phyloP scores from a whole-genome alignment of 2,888 invertebrate species.

The Orthosia incerta region DNA sequence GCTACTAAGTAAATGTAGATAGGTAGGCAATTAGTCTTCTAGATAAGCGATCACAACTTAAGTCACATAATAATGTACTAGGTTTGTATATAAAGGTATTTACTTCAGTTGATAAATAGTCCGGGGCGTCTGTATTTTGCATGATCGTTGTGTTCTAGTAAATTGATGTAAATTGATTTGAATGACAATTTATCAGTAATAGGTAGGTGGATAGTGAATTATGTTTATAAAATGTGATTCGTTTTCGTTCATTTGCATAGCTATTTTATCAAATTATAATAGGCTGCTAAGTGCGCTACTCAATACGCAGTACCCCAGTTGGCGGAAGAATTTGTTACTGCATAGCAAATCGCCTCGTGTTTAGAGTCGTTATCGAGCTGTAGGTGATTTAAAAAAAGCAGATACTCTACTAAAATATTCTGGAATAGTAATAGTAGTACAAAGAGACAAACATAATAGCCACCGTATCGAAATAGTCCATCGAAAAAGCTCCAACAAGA shows the following conservation, averaged over 20 bases:
- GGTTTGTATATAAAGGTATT: slow-evolving; percentile 64
- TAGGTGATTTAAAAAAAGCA: background rate
- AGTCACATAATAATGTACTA: slow-evolving; percentile 68
- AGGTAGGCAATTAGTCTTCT: slow-evolving; percentile 81
- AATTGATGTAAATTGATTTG: slow-evolving; percentile 61
- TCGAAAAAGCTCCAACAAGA: slow-evolving; percentile 82
- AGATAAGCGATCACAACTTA: slow-evolving; percentile 78
- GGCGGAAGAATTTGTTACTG: background rate
- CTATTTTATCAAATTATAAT: slow-evolving; percentile 7
- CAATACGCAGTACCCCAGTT: background rate
- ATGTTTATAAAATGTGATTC: slow-evolving; percentile 33
- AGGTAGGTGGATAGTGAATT: slow-evolving; percentile 27
- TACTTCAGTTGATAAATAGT: slow-evolving; percentile 67
- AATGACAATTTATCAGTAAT: slow-evolving; percentile 55
- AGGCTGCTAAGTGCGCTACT: background rate
- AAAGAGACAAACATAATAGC: slow-evolving; percentile 61
- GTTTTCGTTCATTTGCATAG: slow-evolving; percentile 27
- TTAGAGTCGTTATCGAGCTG: background rate
- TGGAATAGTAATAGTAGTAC: slow-evolving; percentile 21
- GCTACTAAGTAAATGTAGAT: slow-evolving; percentile 75
- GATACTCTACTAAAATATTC: background rate
- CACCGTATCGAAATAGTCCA: slow-evolving; percentile 80
- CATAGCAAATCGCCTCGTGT: background rate
- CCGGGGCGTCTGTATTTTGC: slow-evolving; percentile 56
- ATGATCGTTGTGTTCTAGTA: slow-evolving; percentile 33